Conservation (phyloP, 2,113 vertebrate species). For the Ascaphus truei region DNA sequence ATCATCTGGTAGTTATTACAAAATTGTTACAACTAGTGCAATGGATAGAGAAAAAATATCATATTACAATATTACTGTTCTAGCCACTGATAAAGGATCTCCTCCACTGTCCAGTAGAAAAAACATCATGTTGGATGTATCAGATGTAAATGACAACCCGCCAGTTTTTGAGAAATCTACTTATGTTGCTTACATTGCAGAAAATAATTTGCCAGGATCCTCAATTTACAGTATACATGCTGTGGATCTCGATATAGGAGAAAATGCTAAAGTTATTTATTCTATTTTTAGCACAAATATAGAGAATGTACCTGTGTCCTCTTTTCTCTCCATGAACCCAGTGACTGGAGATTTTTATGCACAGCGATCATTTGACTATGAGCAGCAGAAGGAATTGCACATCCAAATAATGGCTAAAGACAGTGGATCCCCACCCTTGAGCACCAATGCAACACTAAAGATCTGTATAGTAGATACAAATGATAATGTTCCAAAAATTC, state of each 20-base stretch:
- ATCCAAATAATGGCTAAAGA: constrained; percentile 50
- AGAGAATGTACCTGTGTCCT: not conserved
- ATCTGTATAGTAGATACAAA: constrained; percentile 50
- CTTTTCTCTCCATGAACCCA: constrained; percentile 19
- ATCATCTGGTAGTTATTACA: no score
- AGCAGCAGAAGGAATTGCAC: constrained; percentile 11
- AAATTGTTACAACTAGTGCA: no score
- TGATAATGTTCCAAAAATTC: constrained; percentile 53
- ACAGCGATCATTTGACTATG: constrained; percentile 25
- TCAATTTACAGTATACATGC: constrained; percentile 19
- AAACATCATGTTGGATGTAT: no score
- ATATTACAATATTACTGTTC: no score
- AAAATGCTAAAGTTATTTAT: constrained; percentile 38
- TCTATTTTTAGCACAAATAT: constrained; percentile 28
- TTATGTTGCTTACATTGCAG: not conserved
- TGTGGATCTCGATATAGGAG: constrained; percentile 31
- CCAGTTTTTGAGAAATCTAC: not conserved
- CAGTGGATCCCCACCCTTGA: constrained; percentile 17
- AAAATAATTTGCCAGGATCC: not conserved
- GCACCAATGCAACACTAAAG: constrained; percentile 31
- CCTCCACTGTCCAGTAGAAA: no score
- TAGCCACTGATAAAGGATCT: no score
- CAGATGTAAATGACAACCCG: not conserved
- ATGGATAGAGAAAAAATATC: no score
- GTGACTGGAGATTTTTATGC: constrained; percentile 46